Evolutionary conservation across 2,888 invertebrate genomes (phyloP).

Genomic region (Pilophorus perplexus): DNA sequence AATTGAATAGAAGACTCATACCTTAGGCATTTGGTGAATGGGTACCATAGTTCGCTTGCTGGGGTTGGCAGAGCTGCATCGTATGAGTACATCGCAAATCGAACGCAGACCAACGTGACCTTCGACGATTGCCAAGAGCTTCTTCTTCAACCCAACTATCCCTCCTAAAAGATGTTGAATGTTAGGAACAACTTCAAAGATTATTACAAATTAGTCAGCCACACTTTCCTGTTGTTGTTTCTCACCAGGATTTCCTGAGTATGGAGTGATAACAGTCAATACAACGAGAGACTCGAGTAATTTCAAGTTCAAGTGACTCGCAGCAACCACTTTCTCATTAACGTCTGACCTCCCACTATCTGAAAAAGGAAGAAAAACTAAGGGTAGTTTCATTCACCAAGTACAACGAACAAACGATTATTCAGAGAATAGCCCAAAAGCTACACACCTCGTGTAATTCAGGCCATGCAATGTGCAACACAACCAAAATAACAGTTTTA

Average conservation of each 20-base stretch:
- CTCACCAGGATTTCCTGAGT: constrained; percentile 47
- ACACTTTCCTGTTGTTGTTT: too few species aligned
- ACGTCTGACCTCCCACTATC: constrained; percentile 19
- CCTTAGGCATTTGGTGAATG: constrained; percentile 57
- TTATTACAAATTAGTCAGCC: too few species aligned
- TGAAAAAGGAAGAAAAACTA: too few species aligned
- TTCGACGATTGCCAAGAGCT: constrained; percentile 42
- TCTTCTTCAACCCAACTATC: constrained; percentile 42
- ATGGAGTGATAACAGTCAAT: constrained; percentile 50
- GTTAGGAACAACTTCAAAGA: too few species aligned
- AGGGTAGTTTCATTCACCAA: too few species aligned
- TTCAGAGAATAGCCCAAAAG: too few species aligned
- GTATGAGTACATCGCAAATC: constrained; percentile 47
- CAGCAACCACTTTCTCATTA: constrained; percentile 51
- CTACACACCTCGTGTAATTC: too few species aligned
- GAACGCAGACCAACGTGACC: constrained; percentile 43
- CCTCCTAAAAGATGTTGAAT: constrained; percentile 34
- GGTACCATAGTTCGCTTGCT: constrained; percentile 58
- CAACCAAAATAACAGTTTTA: background rate
- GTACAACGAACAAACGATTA: too few species aligned
- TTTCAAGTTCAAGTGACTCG: constrained; percentile 50
- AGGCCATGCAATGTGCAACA: background rate
- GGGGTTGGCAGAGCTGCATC: constrained; percentile 51
- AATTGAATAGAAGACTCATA: too few species aligned
- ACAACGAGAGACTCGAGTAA: constrained; percentile 60